Conservation (phyloP, 2,797 vertebrate species). For the Tokudaia muenninki region DNA sequence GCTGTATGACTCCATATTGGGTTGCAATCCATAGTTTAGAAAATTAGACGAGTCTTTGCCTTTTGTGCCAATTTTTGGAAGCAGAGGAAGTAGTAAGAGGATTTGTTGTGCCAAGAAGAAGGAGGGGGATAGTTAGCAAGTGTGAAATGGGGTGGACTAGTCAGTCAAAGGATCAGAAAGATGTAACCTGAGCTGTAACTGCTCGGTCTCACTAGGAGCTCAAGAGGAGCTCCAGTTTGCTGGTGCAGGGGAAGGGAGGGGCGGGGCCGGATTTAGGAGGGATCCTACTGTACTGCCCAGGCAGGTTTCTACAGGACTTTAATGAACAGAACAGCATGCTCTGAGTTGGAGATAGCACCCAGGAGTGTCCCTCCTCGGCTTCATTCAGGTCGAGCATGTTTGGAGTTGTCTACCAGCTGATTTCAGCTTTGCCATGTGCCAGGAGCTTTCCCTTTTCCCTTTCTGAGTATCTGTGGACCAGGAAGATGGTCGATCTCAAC, state of each 20-base stretch:
- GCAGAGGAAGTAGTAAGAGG: background rate
- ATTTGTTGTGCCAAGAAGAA: background rate
- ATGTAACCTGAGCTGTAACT: no score
- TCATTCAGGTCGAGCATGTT: background rate
- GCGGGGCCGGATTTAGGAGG: background rate
- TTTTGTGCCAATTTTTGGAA: background rate
- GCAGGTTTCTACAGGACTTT: background rate
- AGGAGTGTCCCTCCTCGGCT: accelerated
- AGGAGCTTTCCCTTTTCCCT: background rate
- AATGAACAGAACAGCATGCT: background rate
- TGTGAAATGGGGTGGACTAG: background rate
- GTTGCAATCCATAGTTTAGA: background rate
- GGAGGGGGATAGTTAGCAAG: background rate
- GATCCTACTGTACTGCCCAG: background rate
- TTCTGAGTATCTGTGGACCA: background rate
- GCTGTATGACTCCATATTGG: background rate
- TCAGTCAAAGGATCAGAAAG: background rate
- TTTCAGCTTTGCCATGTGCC: background rate
- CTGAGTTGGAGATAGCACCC: background rate
- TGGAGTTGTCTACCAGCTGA: background rate
- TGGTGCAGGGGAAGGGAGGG: background rate
- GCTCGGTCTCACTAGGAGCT: background rate
- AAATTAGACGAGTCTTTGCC: background rate
- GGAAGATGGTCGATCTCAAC: no score
- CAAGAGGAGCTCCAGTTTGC: no score